These are phyloP conservation scores for Mesembrinibis cayennensis DNA, from an alignment of 2,113 vertebrate genomes.

Conservation along the genomic window DNA sequence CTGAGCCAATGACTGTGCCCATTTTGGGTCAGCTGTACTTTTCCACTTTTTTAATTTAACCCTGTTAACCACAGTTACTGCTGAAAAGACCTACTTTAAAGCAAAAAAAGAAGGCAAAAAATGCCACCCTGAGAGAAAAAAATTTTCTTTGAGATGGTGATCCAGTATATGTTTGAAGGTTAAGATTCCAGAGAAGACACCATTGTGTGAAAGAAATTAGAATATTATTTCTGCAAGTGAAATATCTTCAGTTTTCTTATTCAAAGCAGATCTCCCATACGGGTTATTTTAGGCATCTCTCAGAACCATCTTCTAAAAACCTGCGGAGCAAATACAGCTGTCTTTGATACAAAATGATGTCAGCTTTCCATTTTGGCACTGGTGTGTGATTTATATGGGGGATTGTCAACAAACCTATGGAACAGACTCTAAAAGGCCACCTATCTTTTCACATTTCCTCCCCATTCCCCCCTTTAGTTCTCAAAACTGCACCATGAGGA, in stretches of 20 bases:
- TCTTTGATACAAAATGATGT: not conserved
- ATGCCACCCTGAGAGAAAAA: not conserved
- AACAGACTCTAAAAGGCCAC: not conserved
- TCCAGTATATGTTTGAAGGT: not conserved
- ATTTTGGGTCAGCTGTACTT: not conserved
- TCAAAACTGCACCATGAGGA: not conserved
- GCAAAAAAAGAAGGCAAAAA: not conserved
- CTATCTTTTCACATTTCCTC: not conserved
- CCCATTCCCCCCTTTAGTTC: not conserved
- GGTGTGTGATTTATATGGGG: fast-evolving
- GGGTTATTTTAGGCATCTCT: not conserved
- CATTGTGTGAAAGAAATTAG: not conserved
- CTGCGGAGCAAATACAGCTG: not conserved
- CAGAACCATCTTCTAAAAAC: not conserved
- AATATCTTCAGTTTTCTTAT: not conserved
- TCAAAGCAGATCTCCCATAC: not conserved
- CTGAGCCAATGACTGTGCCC: not conserved
- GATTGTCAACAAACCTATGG: not conserved
- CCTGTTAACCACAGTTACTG: not conserved
- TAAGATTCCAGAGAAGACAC: not conserved
- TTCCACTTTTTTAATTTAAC: not conserved
- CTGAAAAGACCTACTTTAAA: not conserved
- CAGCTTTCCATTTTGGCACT: not conserved
- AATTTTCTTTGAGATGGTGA: not conserved
- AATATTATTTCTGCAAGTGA: not conserved